Evolutionary conservation across 2,888 invertebrate species (phyloP), one percentile per base, ranked within the genome.

Genomic region (Mythimna ferrago): DNA sequence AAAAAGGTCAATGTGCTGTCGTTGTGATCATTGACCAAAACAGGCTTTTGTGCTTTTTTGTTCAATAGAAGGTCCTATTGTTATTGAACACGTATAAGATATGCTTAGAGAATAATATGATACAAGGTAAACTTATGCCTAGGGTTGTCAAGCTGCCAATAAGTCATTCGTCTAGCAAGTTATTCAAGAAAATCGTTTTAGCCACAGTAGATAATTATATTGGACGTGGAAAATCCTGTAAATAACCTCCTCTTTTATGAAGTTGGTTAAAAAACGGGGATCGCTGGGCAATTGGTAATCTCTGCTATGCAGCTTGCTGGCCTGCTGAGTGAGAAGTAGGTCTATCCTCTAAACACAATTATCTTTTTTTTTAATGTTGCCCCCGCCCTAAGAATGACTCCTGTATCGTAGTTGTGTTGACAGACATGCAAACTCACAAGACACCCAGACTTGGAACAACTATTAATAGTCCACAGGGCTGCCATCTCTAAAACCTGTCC

Each of bases 91-190:
- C 54, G 79, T 73, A 70, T 67, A 58, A 62, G 66, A 63, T 72
- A 63, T 70, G 70, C 82, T 73, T 14, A 32, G 38, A 69, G 79
- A 78, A 81, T 82, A 26, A 81, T 82, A 70, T 41, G 73, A 70
- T 67, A 73, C 79, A 82, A 78, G 82, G 80, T 64, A 65, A 78
- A 64, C 26, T 21, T 54, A 60, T 66, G 6, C 9, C 1, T 78
- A 82, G 73, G 79, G 80, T 56, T 73, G 74, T n/a, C 66, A 56
- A 41, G 48, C 26, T 9, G 16, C 1, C 26, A 11, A 19, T 48
- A 48, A 48, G 10, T n/a, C 7, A 14, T 6, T 16, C 0, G 3
- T 51, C n/a, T 19, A 21, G 16, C 32, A 21, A 65, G 61, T 35
- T 48, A 38, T 58, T 32, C 38, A 58, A 53, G 38, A 63, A 38